Evolutionary conservation across 2,888 invertebrate genomes (phyloP).

Genomic region (Teleiodes luculella): DNA sequence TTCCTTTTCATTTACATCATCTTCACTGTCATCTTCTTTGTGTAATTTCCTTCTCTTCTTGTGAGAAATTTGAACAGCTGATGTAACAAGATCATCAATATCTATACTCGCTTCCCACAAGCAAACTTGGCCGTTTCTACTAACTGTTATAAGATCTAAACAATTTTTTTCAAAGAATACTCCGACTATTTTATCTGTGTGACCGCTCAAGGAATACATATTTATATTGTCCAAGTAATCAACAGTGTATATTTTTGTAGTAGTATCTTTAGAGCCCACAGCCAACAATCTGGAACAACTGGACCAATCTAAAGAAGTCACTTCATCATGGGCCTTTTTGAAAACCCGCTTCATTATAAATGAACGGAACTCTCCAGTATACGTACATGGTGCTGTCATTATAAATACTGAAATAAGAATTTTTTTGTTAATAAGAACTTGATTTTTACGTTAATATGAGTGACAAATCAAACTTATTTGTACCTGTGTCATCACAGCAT

Average conservation of each 20-base stretch:
- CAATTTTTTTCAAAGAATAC: constrained; percentile 93
- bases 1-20: constrained; percentile 81
- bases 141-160: constrained; percentile 90
- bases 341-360: constrained; percentile 91
- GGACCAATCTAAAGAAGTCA: constrained; percentile 95
- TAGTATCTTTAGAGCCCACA: constrained; percentile 94
- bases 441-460: too few relatives aligned
- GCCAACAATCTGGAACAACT: constrained; percentile 92
- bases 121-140: constrained; percentile 90
- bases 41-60: constrained; percentile 62
- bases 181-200: constrained; percentile 89
- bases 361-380: constrained; percentile 90
- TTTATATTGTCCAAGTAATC: constrained; percentile 86
- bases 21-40: constrained; percentile 78
- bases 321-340: constrained; percentile 89
- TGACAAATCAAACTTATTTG: constrained; percentile 25
- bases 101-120: constrained; percentile 92
- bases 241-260: constrained; percentile 89
- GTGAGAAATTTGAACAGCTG: constrained; percentile 71
- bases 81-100: constrained; percentile 81
- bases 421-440: too few relatives aligned
- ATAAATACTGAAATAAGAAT: constrained; percentile 89
- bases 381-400: constrained; percentile 90
- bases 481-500: constrained; percentile 90
- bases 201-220: constrained; percentile 88